Base-by-base conservation (phyloP, 2,888 invertebrate species). In the Blomia tropicalis region DNA sequence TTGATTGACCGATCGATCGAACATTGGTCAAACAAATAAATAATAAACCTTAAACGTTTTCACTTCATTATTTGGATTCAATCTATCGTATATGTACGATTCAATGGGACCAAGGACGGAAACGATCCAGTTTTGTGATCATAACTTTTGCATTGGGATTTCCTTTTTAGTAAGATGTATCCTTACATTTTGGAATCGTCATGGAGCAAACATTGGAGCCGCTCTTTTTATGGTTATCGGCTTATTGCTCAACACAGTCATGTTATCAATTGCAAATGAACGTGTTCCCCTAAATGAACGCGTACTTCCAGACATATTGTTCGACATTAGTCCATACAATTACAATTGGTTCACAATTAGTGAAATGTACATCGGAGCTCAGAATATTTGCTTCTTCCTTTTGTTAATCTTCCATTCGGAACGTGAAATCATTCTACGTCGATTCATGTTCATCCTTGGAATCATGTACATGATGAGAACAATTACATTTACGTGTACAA, bases 391-490 rank as follows among this genome's bases (percentile, higher is more conserved):
- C 14, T 56, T 56, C 29, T 30, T 56, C 25, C 2, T 56, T 36
- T 11, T 56, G 2, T 5, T 56, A 3, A 19, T 56, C 3, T 56
- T 56, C 19, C 56, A 56, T 36, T 56, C 2, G 29, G 56, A 56
- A 4, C 56, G 56, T 19, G 56, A 56, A 25, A 87, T 89, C 71
- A 83, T 89, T 66, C 80, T 85, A 71, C 80, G 88, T 68, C 79
- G 88, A 69, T 77, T 87, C 74, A 87, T 87, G 77, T 78, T 87
- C 70, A 80, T 89, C 70, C 80, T 88, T 78, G 83, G 85, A 54
- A 76, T 88, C 69, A 77, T 88, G 70, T 88, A 89, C 76, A 79
- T 87, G 77, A 85, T 87, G 81, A 81, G 88, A 68, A 85, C 87
- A 68, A 76, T 87, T 68, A 88, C 88, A 11, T 56, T 56, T 11